Evolutionary conservation across 2,888 invertebrate species (phyloP).

Genomic region (Phengaris arion): DNA sequence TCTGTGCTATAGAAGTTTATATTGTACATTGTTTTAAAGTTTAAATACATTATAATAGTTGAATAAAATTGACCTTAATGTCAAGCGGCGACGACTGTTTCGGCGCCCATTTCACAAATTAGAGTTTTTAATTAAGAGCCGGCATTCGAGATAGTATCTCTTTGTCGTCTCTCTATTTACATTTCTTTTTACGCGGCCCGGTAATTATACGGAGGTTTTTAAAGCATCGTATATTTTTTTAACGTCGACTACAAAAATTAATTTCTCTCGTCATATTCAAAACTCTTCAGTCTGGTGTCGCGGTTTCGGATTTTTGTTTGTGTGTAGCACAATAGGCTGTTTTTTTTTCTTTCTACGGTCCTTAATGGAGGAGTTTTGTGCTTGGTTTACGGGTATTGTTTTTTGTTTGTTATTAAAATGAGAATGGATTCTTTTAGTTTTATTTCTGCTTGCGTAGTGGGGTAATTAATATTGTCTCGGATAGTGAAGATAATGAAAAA

Average conservation of each 20-base stretch:
- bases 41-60: slow-evolving; percentile 29
- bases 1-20: slow-evolving; percentile 12
- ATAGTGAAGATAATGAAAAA: slow-evolving; percentile 23
- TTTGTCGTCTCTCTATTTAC: slow-evolving; percentile 46
- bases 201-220: slow-evolving; percentile 42
- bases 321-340: slow-evolving; percentile 30
- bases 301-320: slow-evolving; percentile 34
- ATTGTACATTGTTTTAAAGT: slow-evolving; percentile 17
- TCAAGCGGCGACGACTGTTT: slow-evolving; percentile 30
- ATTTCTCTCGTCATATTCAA: slow-evolving; percentile 39
- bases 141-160: slow-evolving; percentile 44
- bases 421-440: slow-evolving; percentile 24
- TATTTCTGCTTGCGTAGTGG: slow-evolving; percentile 22
- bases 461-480: slow-evolving; percentile 27
- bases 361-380: slow-evolving; percentile 29
- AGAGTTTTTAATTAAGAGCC: slow-evolving; percentile 51
- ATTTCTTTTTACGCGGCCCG: slow-evolving; percentile 42
- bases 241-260: slow-evolving; percentile 38
- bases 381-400: slow-evolving; percentile 28
- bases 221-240: slow-evolving; percentile 34
- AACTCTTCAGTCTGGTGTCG: slow-evolving; percentile 38
- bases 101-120: slow-evolving; percentile 44
- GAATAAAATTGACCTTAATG: slow-evolving; percentile 32
- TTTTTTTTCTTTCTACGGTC: slow-evolving; percentile 25
- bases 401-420: slow-evolving; percentile 29